Evolutionary conservation across 2,113 vertebrate species (phyloP).

Genomic region (Felis chaus): DNA sequence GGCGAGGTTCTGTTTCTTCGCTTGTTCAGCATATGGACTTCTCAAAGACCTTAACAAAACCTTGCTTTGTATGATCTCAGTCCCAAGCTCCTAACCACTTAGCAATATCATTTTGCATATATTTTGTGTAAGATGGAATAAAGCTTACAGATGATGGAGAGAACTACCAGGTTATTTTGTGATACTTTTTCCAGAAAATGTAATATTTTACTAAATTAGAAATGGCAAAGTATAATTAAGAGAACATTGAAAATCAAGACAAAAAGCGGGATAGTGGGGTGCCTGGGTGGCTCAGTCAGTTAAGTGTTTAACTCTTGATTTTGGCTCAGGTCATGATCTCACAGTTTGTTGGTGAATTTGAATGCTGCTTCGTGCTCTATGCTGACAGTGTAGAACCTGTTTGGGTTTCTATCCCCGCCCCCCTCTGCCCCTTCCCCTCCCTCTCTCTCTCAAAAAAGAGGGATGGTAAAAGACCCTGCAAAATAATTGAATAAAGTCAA

Average conservation of each 20-base stretch:
- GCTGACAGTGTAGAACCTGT: no score
- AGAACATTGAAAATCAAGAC: constrained; percentile 22
- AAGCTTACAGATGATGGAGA: neutral
- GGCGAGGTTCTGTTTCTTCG: neutral
- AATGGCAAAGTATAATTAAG: constrained; percentile 14
- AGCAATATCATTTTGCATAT: neutral
- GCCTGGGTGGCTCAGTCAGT: no score
- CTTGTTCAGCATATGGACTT: neutral
- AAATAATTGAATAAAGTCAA: constrained; percentile 21
- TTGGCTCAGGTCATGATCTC: no score
- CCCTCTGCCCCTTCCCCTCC: no score
- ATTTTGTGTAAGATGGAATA: neutral
- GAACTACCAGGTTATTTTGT: neutral
- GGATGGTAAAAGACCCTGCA: neutral
- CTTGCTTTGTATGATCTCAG: neutral
- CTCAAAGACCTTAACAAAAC: neutral
- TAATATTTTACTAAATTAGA: constrained; percentile 39
- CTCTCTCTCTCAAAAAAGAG: neutral
- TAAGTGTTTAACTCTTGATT: no score
- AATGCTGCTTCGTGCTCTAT: no score
- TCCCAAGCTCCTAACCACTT: neutral
- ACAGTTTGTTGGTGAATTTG: no score
- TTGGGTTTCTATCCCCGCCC: no score
- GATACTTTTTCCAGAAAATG: constrained; percentile 10
- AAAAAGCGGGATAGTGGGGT: neutral